A percentile compares a stretch with the other conserved stretches of the same genome.
Conservation (phyloP, 2,888 invertebrate genomes). For the Camptogramma bilineatum region DNA sequence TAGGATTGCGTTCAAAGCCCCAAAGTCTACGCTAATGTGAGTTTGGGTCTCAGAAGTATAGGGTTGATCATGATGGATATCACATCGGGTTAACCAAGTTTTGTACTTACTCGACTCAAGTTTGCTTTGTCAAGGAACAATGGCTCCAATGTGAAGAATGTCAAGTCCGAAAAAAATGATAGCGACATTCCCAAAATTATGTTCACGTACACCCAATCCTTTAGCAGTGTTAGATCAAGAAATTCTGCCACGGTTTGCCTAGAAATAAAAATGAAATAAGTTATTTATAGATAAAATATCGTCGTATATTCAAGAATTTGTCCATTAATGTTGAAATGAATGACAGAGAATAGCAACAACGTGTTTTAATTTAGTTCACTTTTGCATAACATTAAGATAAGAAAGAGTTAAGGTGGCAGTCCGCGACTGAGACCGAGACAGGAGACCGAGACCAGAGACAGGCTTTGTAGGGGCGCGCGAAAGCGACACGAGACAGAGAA, state of each 20-base stretch:
- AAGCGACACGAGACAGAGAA: too few relatives aligned
- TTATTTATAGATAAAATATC: neutral
- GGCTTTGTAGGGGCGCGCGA: too few relatives aligned
- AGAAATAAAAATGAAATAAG: slow-evolving; percentile 24
- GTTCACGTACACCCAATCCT: slow-evolving; percentile 88
- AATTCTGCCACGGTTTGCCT: slow-evolving; percentile 86
- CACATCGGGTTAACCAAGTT: slow-evolving; percentile 7
- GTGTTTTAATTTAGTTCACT: neutral
- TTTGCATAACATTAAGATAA: slow-evolving; percentile 19
- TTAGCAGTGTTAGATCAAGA: slow-evolving; percentile 87
- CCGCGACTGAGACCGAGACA: too few relatives aligned
- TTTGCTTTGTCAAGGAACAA: slow-evolving; percentile 85
- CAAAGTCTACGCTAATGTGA: neutral
- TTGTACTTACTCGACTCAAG: slow-evolving; percentile 71
- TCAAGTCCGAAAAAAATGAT: slow-evolving; percentile 88
- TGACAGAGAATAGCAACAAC: neutral
- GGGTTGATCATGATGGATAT: neutral
- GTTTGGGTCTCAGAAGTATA: neutral
- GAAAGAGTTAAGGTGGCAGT: too few relatives aligned
- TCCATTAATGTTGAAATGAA: neutral
- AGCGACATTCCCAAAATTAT: slow-evolving; percentile 89
- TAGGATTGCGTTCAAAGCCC: neutral
- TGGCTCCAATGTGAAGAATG: slow-evolving; percentile 89
- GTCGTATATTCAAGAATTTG: neutral
- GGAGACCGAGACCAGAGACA: too few relatives aligned